These are phyloP conservation scores for Barypeithes pellucidus DNA, from an alignment of 2,888 invertebrate species.

Conservation along the genomic window DNA sequence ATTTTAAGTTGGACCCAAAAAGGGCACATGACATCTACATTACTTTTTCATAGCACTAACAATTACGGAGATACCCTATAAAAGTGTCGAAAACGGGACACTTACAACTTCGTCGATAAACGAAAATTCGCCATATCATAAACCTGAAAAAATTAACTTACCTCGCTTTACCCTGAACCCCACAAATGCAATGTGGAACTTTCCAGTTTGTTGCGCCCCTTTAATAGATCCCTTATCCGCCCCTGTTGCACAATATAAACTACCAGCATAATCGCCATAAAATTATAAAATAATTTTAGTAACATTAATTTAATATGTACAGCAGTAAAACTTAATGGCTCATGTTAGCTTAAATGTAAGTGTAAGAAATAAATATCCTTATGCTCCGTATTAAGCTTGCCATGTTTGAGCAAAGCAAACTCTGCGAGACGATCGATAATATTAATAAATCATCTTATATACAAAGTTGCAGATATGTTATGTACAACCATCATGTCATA, in stretches of 20 bases:
- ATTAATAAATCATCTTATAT: slow-evolving; percentile 61
- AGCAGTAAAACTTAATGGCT: slow-evolving; percentile 41
- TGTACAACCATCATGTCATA: slow-evolving; percentile 59
- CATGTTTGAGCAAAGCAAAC: slow-evolving; percentile 42
- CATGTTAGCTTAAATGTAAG: slow-evolving; percentile 38
- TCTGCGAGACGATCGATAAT: slow-evolving; percentile 58
- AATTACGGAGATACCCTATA: no score
- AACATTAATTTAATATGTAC: slow-evolving; percentile 10
- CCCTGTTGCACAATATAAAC: background rate
- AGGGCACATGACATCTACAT: no score
- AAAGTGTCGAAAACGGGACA: no score
- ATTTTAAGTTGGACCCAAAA: no score
- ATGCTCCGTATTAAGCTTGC: slow-evolving; percentile 26
- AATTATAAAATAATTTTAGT: slow-evolving; percentile 17
- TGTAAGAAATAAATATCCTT: slow-evolving; percentile 45
- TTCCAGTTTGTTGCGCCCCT: no score
- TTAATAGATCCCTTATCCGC: no score
- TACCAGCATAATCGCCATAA: slow-evolving; percentile 3
- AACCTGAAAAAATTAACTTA: no score
- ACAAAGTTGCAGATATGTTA: slow-evolving; percentile 61
- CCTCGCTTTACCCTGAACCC: no score
- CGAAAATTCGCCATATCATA: no score
- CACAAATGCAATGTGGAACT: no score
- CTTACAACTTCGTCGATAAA: no score
- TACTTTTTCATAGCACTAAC: no score